A percentile compares a stretch with the other conserved stretches of the same genome.
Conservation (phyloP, 2,888 invertebrate species). For the Epinotia nisella region DNA sequence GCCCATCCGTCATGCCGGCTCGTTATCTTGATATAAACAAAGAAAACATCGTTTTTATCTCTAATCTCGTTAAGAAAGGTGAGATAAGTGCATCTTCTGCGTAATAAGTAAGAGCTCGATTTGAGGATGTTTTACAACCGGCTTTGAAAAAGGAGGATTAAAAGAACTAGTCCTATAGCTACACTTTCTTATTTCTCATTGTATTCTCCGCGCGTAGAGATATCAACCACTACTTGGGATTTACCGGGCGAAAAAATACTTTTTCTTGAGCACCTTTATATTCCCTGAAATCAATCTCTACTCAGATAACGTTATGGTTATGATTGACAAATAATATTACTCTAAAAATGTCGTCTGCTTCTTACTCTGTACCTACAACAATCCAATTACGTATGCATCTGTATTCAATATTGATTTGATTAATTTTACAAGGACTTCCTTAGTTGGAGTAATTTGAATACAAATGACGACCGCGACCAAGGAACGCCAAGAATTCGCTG, state of each 20-base stretch:
- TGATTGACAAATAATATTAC: too few species aligned
- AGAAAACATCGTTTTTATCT: slow-evolving; percentile 69
- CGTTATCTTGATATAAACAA: slow-evolving; percentile 73
- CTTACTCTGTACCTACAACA: neutral
- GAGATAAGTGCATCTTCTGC: slow-evolving; percentile 56
- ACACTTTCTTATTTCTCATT: slow-evolving; percentile 10
- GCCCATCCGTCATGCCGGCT: slow-evolving; percentile 72
- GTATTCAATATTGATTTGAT: slow-evolving; percentile 10
- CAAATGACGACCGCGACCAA: slow-evolving; percentile 51
- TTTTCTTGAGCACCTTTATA: neutral
- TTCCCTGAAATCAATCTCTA: neutral
- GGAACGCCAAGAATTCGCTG: slow-evolving; percentile 15
- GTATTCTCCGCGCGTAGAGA: neutral
- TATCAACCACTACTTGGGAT: neutral
- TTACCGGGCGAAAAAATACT: neutral
- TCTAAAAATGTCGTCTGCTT: neutral
- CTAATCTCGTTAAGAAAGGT: slow-evolving; percentile 62
- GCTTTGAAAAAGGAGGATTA: slow-evolving; percentile 10
- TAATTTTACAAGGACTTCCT: slow-evolving; percentile 56
- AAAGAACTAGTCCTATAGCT: slow-evolving; percentile 6
- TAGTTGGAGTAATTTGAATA: slow-evolving; percentile 58
- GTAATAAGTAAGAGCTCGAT: slow-evolving; percentile 44
- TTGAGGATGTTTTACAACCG: slow-evolving; percentile 31
- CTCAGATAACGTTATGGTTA: too few species aligned
- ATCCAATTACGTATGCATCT: neutral